Evolutionary conservation across 2,888 invertebrate genomes (phyloP), one percentile per base, ranked within the genome.

Genomic region (Orthosia incerta): DNA sequence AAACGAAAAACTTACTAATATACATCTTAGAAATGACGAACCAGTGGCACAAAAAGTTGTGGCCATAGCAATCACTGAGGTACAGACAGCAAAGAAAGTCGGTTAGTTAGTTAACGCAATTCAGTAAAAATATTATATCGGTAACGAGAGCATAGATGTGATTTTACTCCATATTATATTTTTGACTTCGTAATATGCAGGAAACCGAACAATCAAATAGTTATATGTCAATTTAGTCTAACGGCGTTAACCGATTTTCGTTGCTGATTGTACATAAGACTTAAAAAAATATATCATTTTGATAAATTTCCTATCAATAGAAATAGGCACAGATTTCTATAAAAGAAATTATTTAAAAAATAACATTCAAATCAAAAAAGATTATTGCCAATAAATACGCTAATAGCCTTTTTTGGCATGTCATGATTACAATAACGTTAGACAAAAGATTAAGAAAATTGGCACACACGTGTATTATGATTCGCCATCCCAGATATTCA

Each of bases 21-120:
- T 31, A 46, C 3, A 60, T 71, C 16, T 63, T 51, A 46, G 11
- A 61, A 56, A 73, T 48, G 20, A 51, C 46, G 55, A 65, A 61
- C 31, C 39, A 39, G 31, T 23, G 26, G 20, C 48, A 46, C 46
- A 20, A 31, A 18, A 55, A 45, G 13, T 48, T 48, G 2, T 18
- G 4, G 56, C 13, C 31, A 23, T 48, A 20, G 39, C 23, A 26
- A 46, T 46, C 18, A 31, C 18, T 12, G 15, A 55, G 11, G 11
- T 57, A 60, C 11, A n/a, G 13, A 57, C 39, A 70, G 18, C 39
- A n/a, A 57, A 23, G 15, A 71, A 59, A 18, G 9, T 26, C 12
- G 26, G 3, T 20, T 20, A 23, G 16, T 39, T 4, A 26, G 4
- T 3, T 31, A 31, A n/a, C n/a, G n/a, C n/a, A n/a, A n/a, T n/a